Base-by-base conservation (phyloP, 2,888 invertebrate genomes). In the Drosophila anomelani region DNA sequence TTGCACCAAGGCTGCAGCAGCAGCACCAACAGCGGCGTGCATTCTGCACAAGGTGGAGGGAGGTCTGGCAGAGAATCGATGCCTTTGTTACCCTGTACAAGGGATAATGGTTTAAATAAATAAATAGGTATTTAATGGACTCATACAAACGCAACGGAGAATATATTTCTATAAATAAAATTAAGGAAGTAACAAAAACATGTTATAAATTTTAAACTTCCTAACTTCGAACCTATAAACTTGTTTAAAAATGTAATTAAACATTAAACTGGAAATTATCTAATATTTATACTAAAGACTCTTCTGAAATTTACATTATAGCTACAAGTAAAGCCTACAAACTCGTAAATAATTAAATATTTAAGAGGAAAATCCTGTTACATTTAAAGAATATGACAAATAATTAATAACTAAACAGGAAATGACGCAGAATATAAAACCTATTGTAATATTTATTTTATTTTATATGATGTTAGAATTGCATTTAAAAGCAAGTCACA, bases 1-100 rank as follows among this genome's bases (percentile, higher is more conserved):
- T 46, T 26, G 75, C 54, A 67, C 36, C 46, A 60, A 58, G 26
- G 46, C 46, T 10, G 15, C 44, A 4, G 44, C 64, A 61, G 32
- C 51, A 47, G 20, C 29, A 29, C 7, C 29, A 29, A 3, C 29
- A 7, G 29, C 29, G 29, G 4, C 44, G 47, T 43, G 32, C 34
- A 34, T 54, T 51, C 15, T 15, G 29, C 17, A 46, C 46, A 44
- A 64, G 38, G 29, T 41, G 17, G 46, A 46, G 12, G 23, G 34
- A 9, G 20, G 6, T 15, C 4, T 0, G 9, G 5, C 6, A 26
- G 43, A 5, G 38, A 26, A 51, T 32, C 29, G 58, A 58, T 34
- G 4, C 17, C 3, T 15, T 29, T 43, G 38, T 17, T 68, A 49
- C 57, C 70, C 70, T 69, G 12, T n/a, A 62, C 20, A n/a, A 32